phyloP scores from a whole-genome alignment of 2,888 invertebrate genomes.

The Syrphus vitripennis region DNA sequence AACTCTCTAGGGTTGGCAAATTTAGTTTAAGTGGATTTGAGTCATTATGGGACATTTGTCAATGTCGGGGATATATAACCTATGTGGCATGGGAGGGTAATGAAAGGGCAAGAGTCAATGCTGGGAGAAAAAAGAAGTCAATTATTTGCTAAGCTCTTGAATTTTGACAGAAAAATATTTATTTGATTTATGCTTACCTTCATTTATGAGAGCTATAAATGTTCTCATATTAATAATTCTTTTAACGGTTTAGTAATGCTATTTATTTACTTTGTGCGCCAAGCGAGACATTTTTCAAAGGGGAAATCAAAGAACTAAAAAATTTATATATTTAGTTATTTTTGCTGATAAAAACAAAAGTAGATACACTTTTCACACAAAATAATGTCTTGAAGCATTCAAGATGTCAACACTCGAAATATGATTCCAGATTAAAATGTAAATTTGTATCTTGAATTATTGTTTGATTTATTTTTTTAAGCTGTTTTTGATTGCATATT shows the following conservation, averaged over 20 bases:
- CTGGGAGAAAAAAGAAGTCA: background rate
- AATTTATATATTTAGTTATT: too few relatives aligned
- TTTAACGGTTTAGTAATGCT: background rate
- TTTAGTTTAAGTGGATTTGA: constrained; percentile 54
- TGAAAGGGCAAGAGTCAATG: background rate
- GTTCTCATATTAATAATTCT: background rate
- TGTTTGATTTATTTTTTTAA: too few relatives aligned
- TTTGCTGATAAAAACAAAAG: too few relatives aligned
- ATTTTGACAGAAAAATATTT: background rate
- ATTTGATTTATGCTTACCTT: background rate
- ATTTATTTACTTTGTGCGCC: too few relatives aligned
- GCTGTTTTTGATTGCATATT: too few relatives aligned
- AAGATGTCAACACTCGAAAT: too few relatives aligned
- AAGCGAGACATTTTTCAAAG: too few relatives aligned
- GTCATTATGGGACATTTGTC: constrained; percentile 26
- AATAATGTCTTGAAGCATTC: too few relatives aligned
- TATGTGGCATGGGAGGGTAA: background rate
- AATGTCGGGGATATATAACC: background rate
- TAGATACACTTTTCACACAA: too few relatives aligned
- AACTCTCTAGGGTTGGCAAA: constrained; percentile 18
- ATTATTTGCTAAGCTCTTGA: background rate
- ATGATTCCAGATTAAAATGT: too few relatives aligned
- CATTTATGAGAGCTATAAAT: background rate
- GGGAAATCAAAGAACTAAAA: too few relatives aligned
- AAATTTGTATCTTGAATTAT: too few relatives aligned